Percentiles rank a stretch among this genome's conserved stretches.
Evolutionary conservation across 2,888 invertebrate genomes (phyloP).

Genomic region (Callimorpha dominula): DNA sequence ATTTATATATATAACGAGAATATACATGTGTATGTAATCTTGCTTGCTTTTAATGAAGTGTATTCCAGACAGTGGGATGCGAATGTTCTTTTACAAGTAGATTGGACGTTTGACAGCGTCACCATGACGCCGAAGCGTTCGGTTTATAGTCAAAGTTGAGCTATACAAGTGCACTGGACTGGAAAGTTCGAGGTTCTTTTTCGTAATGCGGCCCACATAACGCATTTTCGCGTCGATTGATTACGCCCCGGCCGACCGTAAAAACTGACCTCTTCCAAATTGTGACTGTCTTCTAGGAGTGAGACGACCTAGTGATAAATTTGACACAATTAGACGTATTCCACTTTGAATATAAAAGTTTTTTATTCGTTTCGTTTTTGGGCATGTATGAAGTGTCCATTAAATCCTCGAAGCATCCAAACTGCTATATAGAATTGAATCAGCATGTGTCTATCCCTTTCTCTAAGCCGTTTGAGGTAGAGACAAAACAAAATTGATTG

Average conservation of each 20-base stretch:
- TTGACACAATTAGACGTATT: constrained; percentile 13
- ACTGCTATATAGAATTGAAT: background rate
- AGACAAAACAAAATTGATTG: background rate
- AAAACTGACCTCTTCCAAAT: constrained; percentile 61
- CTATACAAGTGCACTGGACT: constrained; percentile 76
- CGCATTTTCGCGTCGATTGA: constrained; percentile 69
- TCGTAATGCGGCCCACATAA: constrained; percentile 74
- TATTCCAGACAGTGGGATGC: background rate
- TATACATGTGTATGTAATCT: too few relatives aligned
- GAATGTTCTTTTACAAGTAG: constrained; percentile 21
- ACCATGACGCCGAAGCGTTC: constrained; percentile 66
- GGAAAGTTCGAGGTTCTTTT: constrained; percentile 75
- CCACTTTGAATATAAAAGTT: constrained; percentile 7
- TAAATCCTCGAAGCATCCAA: background rate
- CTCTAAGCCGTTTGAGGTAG: background rate
- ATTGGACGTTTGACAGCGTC: constrained; percentile 63
- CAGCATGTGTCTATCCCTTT: background rate
- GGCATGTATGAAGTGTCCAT: background rate
- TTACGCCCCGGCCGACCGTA: constrained; percentile 64
- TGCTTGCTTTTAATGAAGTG: background rate
- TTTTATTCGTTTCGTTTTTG: constrained; percentile 1
- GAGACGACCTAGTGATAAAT: constrained; percentile 28
- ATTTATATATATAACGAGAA: too few relatives aligned
- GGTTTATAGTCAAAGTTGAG: constrained; percentile 75
- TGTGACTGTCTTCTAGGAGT: constrained; percentile 45